A percentile compares a stretch with the other conserved stretches of the same genome.
Evolutionary conservation across 53 echinoderm and acorn worm genomes (phyloP).

Genomic region (Holothuria leucospilota): DNA sequence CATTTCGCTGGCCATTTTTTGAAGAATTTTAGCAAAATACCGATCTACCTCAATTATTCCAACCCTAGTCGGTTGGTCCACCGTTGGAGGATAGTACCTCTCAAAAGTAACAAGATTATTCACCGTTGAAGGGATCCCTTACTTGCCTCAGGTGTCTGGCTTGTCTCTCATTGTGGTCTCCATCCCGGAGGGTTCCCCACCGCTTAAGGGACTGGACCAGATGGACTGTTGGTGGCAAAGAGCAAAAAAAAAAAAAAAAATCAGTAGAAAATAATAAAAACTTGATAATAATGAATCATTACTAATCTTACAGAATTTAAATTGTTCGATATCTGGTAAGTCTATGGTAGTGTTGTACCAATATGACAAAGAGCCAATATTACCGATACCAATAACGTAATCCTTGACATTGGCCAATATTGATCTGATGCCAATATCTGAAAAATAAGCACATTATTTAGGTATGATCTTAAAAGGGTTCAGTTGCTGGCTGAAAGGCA

Average conservation of each 20-base stretch:
- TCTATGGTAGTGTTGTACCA: no score
- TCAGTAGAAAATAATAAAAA: background rate
- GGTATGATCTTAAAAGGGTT: no score
- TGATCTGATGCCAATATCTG: no score
- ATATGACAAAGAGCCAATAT: background rate
- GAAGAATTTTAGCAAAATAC: constrained; percentile 44
- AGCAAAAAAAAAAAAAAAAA: background rate
- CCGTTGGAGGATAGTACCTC: constrained; percentile 14
- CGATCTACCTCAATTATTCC: constrained; percentile 45
- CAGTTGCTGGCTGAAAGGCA: no score
- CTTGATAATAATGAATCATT: background rate
- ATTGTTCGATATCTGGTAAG: background rate
- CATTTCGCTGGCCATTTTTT: constrained; percentile 9
- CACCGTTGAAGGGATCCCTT: constrained; percentile 8
- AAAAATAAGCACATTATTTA: no score
- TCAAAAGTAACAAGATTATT: constrained; percentile 46
- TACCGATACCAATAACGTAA: no score
- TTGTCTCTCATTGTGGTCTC: constrained; percentile 88
- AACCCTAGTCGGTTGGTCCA: constrained; percentile 34
- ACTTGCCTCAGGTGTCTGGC: constrained; percentile 92
- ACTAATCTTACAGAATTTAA: background rate
- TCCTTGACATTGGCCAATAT: background rate
- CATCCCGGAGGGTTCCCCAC: constrained; percentile 70
- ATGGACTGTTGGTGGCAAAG: constrained; percentile 71
- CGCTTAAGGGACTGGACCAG: constrained; percentile 91